phyloP scores from a whole-genome alignment of 2,113 vertebrate species.

The Antennarius striatus region DNA sequence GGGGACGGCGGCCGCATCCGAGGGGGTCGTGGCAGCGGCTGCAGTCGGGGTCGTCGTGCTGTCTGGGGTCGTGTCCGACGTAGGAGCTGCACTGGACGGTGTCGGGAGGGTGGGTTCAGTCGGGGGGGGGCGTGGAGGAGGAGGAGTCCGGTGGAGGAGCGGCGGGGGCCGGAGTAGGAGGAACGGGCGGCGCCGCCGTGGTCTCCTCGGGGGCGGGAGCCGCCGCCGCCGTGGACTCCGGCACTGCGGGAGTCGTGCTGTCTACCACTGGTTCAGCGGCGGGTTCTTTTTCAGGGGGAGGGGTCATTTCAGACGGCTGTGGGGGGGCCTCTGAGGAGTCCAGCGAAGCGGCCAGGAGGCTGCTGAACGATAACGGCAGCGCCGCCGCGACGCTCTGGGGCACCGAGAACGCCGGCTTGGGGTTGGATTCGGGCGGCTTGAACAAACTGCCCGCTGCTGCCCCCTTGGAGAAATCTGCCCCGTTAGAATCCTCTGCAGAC shows the following conservation, averaged over 20 bases:
- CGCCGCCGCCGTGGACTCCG: constrained; percentile 10
- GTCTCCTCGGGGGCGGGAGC: constrained; percentile 13
- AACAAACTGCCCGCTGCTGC: constrained; percentile 55
- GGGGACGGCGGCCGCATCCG: not conserved
- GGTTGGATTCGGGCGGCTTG: constrained; percentile 70
- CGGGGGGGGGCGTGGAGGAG: not conserved
- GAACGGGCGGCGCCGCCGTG: constrained; percentile 30
- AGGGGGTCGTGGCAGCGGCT: constrained; percentile 13
- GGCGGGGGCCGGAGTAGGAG: constrained; percentile 32
- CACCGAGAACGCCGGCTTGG: constrained; percentile 76
- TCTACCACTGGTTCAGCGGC: constrained; percentile 18
- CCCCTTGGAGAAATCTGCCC: constrained; percentile 49
- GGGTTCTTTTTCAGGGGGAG: constrained; percentile 37
- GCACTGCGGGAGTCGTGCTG: not conserved
- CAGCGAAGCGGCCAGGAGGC: constrained; percentile 53
- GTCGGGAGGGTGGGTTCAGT: not conserved
- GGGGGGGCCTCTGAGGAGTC: constrained; percentile 49
- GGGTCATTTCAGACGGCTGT: constrained; percentile 44
- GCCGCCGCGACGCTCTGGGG: constrained; percentile 44
- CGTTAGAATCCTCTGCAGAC: constrained; percentile 61
- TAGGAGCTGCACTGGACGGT: not conserved
- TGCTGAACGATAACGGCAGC: constrained; percentile 43
- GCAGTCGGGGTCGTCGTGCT: not conserved
- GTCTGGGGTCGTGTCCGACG: constrained; percentile 33
- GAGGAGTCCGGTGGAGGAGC: constrained; percentile 31